Percentiles rank a stretch among this genome's conserved stretches.
phyloP scores from a whole-genome alignment of 2,797 vertebrate genomes.

The Nyctibius grandis region DNA sequence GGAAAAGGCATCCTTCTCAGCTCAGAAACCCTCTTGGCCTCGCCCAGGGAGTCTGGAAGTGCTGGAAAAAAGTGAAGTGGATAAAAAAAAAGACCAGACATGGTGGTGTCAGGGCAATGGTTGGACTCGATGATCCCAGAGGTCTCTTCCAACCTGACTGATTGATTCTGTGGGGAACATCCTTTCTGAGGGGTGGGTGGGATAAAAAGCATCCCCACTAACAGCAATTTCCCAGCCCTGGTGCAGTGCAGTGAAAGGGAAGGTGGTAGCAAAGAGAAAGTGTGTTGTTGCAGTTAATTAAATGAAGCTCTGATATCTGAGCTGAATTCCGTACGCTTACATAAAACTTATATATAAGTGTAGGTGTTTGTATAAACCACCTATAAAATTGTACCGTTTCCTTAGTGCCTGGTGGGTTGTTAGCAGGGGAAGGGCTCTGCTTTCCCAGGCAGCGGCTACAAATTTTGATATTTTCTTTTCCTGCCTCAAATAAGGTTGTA shows the following conservation, averaged over 20 bases:
- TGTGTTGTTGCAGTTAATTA: neutral
- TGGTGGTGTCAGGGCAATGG: too few species aligned
- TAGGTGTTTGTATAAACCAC: neutral
- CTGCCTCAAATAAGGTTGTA: neutral
- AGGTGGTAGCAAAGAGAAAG: neutral
- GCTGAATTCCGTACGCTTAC: neutral
- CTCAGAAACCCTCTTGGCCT: neutral
- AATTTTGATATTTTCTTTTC: neutral
- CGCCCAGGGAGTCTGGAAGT: neutral
- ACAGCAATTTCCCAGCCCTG: neutral
- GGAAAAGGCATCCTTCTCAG: neutral
- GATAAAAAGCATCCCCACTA: accelerated
- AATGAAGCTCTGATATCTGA: neutral
- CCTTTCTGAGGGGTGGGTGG: neutral
- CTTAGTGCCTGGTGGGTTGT: neutral
- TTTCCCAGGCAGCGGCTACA: neutral
- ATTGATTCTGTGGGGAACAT: neutral
- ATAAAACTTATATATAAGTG: neutral
- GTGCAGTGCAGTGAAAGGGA: neutral
- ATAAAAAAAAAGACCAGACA: neutral
- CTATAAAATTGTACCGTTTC: neutral
- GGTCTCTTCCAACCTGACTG: too few species aligned
- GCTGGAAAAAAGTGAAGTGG: neutral
- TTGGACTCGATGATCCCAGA: too few species aligned
- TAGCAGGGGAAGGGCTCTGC: neutral